phyloP scores from a whole-genome alignment of 2,113 vertebrate genomes.

The Cebidichthys violaceus region DNA sequence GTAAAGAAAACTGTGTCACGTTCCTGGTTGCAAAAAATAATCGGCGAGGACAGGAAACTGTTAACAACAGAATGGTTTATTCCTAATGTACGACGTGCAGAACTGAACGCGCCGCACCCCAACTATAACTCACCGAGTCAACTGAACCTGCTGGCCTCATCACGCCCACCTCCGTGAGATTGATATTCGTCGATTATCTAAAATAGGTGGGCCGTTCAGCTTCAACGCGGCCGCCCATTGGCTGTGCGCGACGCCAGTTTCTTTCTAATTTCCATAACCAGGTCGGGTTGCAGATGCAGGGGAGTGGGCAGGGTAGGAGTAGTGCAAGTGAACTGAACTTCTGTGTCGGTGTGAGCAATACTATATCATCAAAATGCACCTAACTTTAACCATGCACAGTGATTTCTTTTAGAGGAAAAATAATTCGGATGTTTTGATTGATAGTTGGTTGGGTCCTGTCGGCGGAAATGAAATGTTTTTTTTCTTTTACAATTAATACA shows the following conservation, averaged over 20 bases:
- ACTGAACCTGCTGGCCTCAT: conserved; percentile 35
- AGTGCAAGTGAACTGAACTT: conserved; percentile 85
- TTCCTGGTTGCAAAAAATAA: not conserved
- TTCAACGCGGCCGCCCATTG: conserved; percentile 27
- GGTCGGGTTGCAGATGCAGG: conserved; percentile 83
- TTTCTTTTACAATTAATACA: conserved; percentile 39
- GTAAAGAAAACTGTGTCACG: not conserved
- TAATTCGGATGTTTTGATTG: not conserved
- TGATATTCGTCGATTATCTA: conserved; percentile 47
- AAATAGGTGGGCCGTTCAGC: conserved; percentile 9
- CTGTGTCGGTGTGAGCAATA: conserved; percentile 64
- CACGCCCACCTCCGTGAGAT: not conserved
- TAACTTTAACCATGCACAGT: conserved; percentile 69
- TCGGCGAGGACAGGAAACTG: conserved; percentile 31
- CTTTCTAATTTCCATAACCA: conserved; percentile 80
- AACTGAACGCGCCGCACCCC: conserved; percentile 93
- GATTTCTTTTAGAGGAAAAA: conserved; percentile 45
- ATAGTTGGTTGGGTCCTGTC: not conserved
- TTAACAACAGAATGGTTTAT: conserved; percentile 83
- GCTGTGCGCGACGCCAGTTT: not conserved
- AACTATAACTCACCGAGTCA: conserved; percentile 78
- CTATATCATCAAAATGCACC: conserved; percentile 65
- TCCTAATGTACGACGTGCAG: conserved; percentile 94
- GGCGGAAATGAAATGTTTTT: not conserved
- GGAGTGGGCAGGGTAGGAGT: conserved; percentile 80